Conservation (phyloP, 2,888 invertebrate genomes). For the Caenorhabditis sp. region DNA sequence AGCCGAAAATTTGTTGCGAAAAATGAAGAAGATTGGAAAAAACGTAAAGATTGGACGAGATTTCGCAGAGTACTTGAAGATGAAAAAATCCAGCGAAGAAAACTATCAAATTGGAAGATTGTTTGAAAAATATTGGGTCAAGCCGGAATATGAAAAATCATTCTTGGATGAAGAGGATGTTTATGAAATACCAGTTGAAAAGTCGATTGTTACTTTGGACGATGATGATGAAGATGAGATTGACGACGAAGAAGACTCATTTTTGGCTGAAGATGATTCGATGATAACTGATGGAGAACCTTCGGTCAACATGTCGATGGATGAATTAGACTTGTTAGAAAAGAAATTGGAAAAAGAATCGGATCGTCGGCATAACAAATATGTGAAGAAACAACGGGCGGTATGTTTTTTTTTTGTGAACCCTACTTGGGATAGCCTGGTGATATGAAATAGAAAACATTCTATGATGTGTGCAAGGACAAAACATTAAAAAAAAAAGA, state of each 20-base stretch:
- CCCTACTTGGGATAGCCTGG: too few relatives aligned
- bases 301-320: constrained; percentile 3
- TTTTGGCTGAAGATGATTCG: constrained; percentile 7
- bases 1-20: not conserved
- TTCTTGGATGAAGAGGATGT: not conserved
- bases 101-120: not conserved
- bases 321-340: not conserved
- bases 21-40: constrained; percentile 13
- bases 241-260: not conserved
- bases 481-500: too few relatives aligned
- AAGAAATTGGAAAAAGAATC: constrained; percentile 9
- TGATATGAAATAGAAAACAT: too few relatives aligned
- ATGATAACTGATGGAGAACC: not conserved
- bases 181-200: constrained; percentile 11
- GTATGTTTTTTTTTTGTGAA: not conserved
- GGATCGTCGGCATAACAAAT: constrained; percentile 3
- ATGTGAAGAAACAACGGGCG: not conserved
- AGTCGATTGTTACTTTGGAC: constrained; percentile 1
- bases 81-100: not conserved
- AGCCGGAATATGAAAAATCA: not conserved
- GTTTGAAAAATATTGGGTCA: not conserved
- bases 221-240: not conserved
- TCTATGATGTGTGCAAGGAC: too few relatives aligned
- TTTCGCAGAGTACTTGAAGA: constrained; percentile 9
- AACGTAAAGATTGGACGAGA: constrained; percentile 3